A percentile compares a stretch with the other conserved stretches of the same genome.
Conservation (phyloP, 2,113 vertebrate genomes). For the Bos taurus region DNA sequence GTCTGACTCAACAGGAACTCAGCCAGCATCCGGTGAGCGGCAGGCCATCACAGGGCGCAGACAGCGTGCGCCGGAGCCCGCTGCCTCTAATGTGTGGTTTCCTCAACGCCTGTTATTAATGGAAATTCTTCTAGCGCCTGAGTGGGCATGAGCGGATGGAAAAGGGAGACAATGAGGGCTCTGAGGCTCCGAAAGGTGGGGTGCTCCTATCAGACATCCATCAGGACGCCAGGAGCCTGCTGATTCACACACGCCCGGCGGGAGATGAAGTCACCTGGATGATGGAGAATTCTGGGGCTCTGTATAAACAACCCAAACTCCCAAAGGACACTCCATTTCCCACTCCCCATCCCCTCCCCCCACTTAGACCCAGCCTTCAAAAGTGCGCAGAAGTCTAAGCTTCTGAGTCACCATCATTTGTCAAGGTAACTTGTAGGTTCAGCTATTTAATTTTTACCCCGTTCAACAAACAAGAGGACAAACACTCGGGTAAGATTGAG, state of each 20-base stretch:
- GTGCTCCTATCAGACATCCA: not conserved
- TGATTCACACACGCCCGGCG: not conserved
- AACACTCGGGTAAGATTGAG: not conserved
- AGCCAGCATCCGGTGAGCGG: not conserved
- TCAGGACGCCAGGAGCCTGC: not conserved
- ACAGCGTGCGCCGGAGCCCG: accelerated
- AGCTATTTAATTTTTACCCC: not conserved
- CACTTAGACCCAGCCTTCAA: not conserved
- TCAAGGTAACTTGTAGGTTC: not conserved
- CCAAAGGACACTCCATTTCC: not conserved
- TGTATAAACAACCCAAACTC: not conserved
- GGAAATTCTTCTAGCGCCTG: not conserved
- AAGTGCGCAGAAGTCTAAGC: not conserved
- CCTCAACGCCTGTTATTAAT: not conserved
- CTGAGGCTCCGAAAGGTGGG: not conserved
- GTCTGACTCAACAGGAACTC: not conserved
- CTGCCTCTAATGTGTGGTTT: not conserved
- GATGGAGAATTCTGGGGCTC: not conserved
- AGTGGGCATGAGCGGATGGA: not conserved
- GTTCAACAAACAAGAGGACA: not conserved
- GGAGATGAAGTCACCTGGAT: not conserved
- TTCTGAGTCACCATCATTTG: not conserved
- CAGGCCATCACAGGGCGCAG: not conserved
- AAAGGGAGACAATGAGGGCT: slow-evolving; percentile 26
- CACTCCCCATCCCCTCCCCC: accelerated